phyloP scores from a whole-genome alignment of 2,113 vertebrate genomes.

The Salvelinus alpinus region DNA sequence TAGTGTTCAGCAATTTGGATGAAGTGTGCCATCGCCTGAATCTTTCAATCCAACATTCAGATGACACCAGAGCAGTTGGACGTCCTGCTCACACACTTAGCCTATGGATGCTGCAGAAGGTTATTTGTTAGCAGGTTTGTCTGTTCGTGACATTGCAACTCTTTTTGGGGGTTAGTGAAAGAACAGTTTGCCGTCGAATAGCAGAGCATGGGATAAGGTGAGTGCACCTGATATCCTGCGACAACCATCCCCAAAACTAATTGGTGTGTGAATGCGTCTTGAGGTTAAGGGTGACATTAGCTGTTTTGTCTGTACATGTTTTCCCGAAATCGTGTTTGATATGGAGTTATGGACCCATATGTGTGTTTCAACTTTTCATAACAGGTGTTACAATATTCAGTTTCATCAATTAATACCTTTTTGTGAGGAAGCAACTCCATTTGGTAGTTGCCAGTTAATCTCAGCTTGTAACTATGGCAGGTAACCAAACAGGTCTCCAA shows the following conservation, averaged over 20 bases:
- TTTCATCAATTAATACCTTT: too few relatives aligned
- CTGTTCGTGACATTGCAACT: neutral
- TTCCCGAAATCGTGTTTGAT: neutral
- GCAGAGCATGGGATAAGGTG: constrained; percentile 2
- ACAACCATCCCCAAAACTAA: neutral
- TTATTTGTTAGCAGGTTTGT: neutral
- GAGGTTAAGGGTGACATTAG: too few relatives aligned
- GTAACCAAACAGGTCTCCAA: too few relatives aligned
- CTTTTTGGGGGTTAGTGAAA: neutral
- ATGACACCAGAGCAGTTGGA: neutral
- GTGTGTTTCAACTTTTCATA: neutral
- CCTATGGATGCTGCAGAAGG: neutral
- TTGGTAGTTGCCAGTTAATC: too few relatives aligned
- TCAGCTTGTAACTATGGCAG: too few relatives aligned
- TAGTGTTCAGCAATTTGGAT: neutral
- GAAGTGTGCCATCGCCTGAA: neutral
- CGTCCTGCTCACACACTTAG: neutral
- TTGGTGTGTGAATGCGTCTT: too few relatives aligned
- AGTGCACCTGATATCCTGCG: constrained; percentile 7
- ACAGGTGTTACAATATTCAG: too few relatives aligned
- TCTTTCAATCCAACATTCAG: neutral
- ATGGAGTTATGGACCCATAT: neutral
- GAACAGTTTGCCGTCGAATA: neutral
- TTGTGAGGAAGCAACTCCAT: too few relatives aligned
- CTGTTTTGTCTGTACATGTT: neutral